Conservation (phyloP, 2,888 invertebrate genomes). For the Augochlorella aurata region DNA sequence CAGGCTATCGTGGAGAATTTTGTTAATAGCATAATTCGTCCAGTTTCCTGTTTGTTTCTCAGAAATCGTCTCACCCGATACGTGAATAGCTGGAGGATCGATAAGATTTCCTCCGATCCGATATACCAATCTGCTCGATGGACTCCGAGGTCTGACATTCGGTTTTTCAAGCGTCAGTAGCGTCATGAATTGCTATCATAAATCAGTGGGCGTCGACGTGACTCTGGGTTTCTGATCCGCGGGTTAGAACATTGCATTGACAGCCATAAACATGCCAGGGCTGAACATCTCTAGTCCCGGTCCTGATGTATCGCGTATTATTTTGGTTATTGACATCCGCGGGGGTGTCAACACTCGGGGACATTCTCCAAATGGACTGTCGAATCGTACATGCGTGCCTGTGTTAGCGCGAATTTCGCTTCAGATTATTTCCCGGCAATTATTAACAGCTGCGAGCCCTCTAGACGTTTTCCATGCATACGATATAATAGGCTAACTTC, state of each 20-base stretch:
- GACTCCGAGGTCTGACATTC: background rate
- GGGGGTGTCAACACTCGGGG: conserved; percentile 37
- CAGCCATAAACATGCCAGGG: conserved; percentile 63
- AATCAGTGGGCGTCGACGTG: conserved; percentile 52
- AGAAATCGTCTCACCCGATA: background rate
- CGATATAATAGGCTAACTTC: background rate
- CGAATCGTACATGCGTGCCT: background rate
- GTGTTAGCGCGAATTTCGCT: background rate
- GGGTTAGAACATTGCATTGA: conserved; percentile 55
- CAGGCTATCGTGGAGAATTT: too few relatives aligned
- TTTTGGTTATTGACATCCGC: conserved; percentile 61
- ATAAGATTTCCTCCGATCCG: background rate
- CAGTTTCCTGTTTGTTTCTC: background rate
- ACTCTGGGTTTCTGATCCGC: conserved; percentile 34
- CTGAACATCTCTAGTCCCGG: conserved; percentile 50
- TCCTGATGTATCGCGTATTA: conserved; percentile 60
- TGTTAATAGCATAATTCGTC: background rate
- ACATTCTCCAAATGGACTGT: background rate
- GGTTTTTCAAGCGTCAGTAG: conserved; percentile 25
- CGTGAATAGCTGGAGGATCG: background rate
- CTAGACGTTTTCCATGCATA: background rate
- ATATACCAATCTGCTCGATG: background rate
- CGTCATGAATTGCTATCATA: conserved; percentile 46
- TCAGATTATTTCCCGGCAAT: background rate
- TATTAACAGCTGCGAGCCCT: background rate